These are phyloP conservation scores for Chaetodon trifascialis DNA, from an alignment of 2,113 vertebrate species.

Conservation along the genomic window DNA sequence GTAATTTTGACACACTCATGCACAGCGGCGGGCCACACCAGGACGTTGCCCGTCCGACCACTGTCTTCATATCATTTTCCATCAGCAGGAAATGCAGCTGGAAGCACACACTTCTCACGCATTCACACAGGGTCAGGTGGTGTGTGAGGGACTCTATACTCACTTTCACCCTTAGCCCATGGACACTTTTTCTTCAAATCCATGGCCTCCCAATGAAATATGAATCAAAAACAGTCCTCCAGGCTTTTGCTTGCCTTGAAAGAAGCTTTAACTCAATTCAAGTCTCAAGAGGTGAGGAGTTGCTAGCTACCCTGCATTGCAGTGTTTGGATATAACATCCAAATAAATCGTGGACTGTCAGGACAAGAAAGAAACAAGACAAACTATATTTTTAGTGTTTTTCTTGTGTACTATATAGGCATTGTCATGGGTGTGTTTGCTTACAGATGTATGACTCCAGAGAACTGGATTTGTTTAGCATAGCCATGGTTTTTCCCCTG, in stretches of 20 bases:
- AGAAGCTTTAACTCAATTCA: conserved; percentile 63
- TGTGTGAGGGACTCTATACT: background rate
- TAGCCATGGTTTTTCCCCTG: background rate
- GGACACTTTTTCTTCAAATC: conserved; percentile 43
- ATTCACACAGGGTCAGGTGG: conserved; percentile 34
- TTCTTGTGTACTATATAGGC: background rate
- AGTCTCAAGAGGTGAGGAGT: conserved; percentile 40
- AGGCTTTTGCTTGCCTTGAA: conserved; percentile 55
- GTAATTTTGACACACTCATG: conserved; percentile 64
- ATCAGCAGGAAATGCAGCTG: conserved; percentile 52
- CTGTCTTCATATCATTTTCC: conserved; percentile 44
- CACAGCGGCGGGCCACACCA: conserved; percentile 24
- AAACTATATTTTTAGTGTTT: background rate
- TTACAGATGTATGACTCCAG: background rate
- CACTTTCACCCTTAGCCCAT: conserved; percentile 52
- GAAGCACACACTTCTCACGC: conserved; percentile 42
- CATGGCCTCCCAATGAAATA: conserved; percentile 57
- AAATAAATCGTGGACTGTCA: conserved; percentile 45
- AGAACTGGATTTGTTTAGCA: background rate
- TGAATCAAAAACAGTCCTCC: conserved; percentile 59
- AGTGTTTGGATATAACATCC: conserved; percentile 44
- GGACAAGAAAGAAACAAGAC: conserved; percentile 25
- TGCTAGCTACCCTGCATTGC: conserved; percentile 39
- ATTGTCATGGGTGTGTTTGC: conserved; percentile 2
- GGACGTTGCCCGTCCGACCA: conserved; percentile 37